A percentile compares a stretch with the other conserved stretches of the same genome.
phyloP scores from a whole-genome alignment of 2,113 vertebrate genomes.

The Daubentonia madagascariensis region DNA sequence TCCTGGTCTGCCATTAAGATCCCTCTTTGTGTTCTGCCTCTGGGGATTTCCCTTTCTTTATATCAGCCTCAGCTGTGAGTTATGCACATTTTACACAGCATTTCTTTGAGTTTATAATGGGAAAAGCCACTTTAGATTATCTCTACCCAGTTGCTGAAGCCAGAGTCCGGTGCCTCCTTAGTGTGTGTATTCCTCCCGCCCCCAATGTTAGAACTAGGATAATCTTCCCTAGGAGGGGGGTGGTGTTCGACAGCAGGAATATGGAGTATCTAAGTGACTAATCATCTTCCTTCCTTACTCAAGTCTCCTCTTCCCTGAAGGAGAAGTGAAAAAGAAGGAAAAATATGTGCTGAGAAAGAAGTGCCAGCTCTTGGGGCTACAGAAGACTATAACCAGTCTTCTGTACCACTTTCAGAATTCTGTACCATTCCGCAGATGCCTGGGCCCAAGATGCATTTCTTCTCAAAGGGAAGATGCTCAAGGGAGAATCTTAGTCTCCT shows the following conservation, averaged over 20 bases:
- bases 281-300: background rate
- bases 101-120: background rate
- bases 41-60: background rate
- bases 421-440: background rate
- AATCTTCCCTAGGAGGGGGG: background rate
- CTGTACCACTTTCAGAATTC: background rate
- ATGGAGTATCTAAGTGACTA: background rate
- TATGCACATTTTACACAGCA: background rate
- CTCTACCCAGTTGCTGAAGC: background rate
- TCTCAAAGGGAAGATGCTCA: background rate
- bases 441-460: background rate
- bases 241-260: background rate
- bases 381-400: too few relatives aligned
- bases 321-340: background rate
- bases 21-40: background rate
- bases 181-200: background rate
- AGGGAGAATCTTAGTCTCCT: background rate
- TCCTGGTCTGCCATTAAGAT: background rate
- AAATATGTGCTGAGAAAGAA: constrained; percentile 2
- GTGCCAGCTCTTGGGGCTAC: background rate
- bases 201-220: background rate
- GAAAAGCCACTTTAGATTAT: background rate
- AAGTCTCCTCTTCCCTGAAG: background rate
- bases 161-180: background rate
- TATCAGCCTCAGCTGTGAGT: background rate